Percentiles rank a stretch among this genome's conserved stretches.
phyloP scores from a whole-genome alignment of 1,140 invertebrate species.

The Drosophila pseudoobscura region DNA sequence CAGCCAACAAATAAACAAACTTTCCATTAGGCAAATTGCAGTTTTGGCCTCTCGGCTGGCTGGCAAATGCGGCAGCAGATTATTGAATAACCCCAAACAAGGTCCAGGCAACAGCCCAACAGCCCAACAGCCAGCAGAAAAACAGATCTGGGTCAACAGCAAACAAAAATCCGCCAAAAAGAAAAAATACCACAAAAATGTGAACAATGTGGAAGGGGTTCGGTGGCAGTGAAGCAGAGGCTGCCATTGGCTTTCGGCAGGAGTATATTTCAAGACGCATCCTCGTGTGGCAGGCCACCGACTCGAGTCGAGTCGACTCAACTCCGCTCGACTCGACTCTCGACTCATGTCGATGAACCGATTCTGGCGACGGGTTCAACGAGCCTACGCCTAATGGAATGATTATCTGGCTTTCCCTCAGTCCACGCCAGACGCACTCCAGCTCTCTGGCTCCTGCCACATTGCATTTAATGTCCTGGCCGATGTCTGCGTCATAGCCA shows the following conservation, averaged over 20 bases:
- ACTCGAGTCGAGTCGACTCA: no score
- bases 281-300: no score
- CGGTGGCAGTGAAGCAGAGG: neutral
- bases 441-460: conserved; percentile 7
- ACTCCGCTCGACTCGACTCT: no score
- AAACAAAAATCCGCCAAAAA: conserved; percentile 5
- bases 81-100: conserved; percentile 63
- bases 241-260: neutral
- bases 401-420: conserved; percentile 56
- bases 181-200: neutral
- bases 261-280: no score
- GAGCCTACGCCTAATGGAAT: conserved; percentile 69
- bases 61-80: conserved; percentile 28
- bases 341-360: conserved; percentile 59
- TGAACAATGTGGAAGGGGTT: neutral
- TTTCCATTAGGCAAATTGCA: conserved; percentile 76
- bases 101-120: conserved; percentile 16
- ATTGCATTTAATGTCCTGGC: conserved; percentile 58
- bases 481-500: conserved; percentile 15
- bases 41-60: conserved; percentile 27
- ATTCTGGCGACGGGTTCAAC: conserved; percentile 50
- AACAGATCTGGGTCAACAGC: conserved; percentile 37
- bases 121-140: neutral
- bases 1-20: conserved; percentile 34
- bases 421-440: conserved; percentile 29